Evolutionary conservation across 2,113 vertebrate genomes (phyloP).

Genomic region (Leiothrix lutea): DNA sequence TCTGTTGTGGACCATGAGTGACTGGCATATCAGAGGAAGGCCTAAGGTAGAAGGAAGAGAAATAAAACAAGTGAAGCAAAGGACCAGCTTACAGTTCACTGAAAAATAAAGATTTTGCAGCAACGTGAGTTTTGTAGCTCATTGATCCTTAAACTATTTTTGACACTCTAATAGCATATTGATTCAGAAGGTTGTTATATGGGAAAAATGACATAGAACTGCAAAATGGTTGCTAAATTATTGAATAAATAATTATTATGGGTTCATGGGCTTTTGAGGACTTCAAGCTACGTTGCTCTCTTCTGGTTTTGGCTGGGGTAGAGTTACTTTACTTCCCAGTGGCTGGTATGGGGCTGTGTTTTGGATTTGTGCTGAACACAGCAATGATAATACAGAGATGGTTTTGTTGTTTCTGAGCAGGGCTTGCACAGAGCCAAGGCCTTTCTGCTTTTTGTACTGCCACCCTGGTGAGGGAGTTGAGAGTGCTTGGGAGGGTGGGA

Average conservation of each 20-base stretch:
- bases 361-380: neutral
- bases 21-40: neutral
- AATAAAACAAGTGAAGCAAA: neutral
- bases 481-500: neutral
- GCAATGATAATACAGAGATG: neutral
- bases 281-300: neutral
- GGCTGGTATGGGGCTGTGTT: neutral
- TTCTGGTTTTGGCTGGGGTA: neutral
- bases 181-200: neutral
- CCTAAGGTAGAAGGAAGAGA: neutral
- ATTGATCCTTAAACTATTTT: neutral
- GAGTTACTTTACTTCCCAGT: neutral
- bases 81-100: neutral
- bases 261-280: neutral
- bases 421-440: neutral
- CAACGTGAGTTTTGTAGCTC: neutral
- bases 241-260: neutral
- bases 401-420: neutral
- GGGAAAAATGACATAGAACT: neutral
- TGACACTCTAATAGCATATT: neutral
- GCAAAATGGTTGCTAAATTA: neutral
- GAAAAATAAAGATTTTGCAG: neutral
- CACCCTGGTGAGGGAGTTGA: rapidly evolving
- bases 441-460: neutral
- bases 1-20: neutral